phyloP scores from a whole-genome alignment of 2,113 vertebrate genomes.

The Rostratula benghalensis region DNA sequence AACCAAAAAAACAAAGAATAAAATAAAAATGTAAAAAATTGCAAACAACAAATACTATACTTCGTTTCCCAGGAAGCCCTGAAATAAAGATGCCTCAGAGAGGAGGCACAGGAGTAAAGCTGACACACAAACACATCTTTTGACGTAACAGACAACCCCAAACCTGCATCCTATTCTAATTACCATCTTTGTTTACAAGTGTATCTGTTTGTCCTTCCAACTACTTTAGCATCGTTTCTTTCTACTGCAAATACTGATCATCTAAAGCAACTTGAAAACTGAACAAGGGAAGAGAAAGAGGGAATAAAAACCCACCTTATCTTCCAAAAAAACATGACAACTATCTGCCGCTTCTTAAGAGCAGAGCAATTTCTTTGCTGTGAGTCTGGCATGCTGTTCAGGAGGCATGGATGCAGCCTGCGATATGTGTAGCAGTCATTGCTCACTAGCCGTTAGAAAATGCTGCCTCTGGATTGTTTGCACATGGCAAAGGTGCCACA shows the following conservation, averaged over 20 bases:
- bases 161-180: background rate
- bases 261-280: background rate
- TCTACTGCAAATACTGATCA: background rate
- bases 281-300: background rate
- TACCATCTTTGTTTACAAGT: background rate
- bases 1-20: background rate
- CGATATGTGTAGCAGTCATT: fast-evolving
- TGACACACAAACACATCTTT: background rate
- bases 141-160: background rate
- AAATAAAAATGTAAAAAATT: background rate
- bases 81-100: background rate
- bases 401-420: fast-evolving
- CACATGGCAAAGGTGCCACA: background rate
- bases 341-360: background rate
- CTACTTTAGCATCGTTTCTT: background rate
- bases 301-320: background rate
- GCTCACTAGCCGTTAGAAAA: background rate
- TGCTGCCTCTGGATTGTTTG: fast-evolving
- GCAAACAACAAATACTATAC: background rate
- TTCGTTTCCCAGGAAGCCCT: background rate
- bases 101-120: background rate
- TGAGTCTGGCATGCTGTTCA: background rate
- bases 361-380: background rate
- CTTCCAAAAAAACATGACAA: background rate
- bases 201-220: background rate